A percentile compares a stretch with the other conserved stretches of the same genome.
These are phyloP conservation scores for Anhinga rufa DNA, from an alignment of 2,113 vertebrate genomes.

Conservation along the genomic window DNA sequence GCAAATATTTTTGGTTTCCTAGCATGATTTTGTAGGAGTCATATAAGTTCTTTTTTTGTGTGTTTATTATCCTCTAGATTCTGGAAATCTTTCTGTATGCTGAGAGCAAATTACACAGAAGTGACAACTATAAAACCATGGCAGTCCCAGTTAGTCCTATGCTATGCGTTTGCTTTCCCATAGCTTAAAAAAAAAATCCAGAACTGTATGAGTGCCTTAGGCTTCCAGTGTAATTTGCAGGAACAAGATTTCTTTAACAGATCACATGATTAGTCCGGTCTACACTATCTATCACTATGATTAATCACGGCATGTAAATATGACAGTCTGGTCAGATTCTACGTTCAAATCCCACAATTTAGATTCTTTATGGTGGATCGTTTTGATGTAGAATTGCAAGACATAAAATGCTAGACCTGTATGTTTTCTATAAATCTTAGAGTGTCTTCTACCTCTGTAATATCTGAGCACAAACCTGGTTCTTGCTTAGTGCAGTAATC, in stretches of 20 bases:
- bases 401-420: background rate
- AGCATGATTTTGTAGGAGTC: background rate
- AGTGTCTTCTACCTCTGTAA: background rate
- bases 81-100: background rate
- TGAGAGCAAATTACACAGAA: background rate
- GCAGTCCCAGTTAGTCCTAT: background rate
- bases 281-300: background rate
- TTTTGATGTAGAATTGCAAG: background rate
- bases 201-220: background rate
- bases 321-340: background rate
- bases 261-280: background rate
- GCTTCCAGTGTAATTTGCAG: background rate
- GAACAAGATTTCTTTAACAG: background rate
- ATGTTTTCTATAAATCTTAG: background rate
- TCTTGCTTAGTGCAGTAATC: background rate
- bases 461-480: background rate
- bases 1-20: background rate
- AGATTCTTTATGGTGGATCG: background rate
- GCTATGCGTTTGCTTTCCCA: background rate
- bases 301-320: background rate
- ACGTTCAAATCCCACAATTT: background rate
- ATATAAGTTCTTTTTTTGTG: background rate
- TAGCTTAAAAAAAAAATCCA: background rate
- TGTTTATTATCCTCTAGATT: background rate
- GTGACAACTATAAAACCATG: background rate